A percentile compares a stretch with the other conserved stretches of the same genome.
These are phyloP conservation scores for Sarcophaga bullata DNA, from an alignment of 1,140 invertebrate genomes.

Conservation along the genomic window DNA sequence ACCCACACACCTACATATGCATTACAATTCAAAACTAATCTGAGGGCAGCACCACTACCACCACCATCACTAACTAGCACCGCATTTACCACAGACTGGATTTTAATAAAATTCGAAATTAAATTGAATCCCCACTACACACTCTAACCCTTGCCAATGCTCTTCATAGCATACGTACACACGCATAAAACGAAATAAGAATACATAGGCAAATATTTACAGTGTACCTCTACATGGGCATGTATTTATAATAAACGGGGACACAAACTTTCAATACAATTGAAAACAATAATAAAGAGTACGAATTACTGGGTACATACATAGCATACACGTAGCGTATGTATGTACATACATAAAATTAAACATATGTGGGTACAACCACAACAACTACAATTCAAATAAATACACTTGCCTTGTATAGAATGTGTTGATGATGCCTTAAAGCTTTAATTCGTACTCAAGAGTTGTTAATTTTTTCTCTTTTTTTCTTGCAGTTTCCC, in stretches of 20 bases:
- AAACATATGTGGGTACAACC: too few species aligned
- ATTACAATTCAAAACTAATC: conserved; percentile 5
- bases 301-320: too few species aligned
- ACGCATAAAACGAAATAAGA: neutral
- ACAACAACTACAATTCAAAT: too few species aligned
- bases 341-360: neutral
- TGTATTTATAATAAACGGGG: neutral
- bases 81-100: conserved; percentile 1
- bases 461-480: too few species aligned
- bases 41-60: neutral
- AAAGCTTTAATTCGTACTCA: neutral
- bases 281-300: too few species aligned
- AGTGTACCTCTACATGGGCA: neutral
- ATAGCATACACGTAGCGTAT: neutral
- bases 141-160: too few species aligned
- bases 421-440: neutral
- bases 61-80: neutral
- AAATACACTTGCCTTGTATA: too few species aligned
- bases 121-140: neutral
- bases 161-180: too few species aligned
- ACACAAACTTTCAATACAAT: neutral
- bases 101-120: conserved; percentile 15
- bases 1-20: neutral
- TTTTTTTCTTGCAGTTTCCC: neutral
- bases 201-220: neutral